These are phyloP conservation scores for Elephantulus edwardii DNA, from an alignment of 2,113 vertebrate genomes.

Conservation along the genomic window DNA sequence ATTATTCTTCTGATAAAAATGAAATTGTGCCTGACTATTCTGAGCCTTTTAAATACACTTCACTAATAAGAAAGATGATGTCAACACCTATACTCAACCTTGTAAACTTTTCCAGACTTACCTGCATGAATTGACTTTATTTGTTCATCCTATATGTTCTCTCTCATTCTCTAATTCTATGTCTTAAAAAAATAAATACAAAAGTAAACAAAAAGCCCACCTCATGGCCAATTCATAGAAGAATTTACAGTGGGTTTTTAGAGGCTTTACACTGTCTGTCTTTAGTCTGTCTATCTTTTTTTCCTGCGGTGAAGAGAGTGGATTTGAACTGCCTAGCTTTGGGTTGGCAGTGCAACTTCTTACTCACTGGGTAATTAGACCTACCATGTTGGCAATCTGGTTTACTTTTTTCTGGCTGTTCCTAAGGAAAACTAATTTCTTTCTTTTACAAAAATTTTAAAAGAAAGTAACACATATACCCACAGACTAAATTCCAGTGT, in stretches of 20 bases:
- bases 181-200: background rate
- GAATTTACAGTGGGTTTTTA: too few species aligned
- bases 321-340: too few species aligned
- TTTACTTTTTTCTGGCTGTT: background rate
- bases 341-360: too few species aligned
- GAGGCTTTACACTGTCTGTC: too few species aligned
- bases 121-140: background rate
- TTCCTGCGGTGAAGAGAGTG: too few species aligned
- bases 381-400: background rate
- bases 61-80: background rate
- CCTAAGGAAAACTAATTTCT: background rate
- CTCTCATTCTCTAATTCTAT: background rate
- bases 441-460: background rate
- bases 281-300: too few species aligned
- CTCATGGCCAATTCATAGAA: too few species aligned
- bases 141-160: background rate
- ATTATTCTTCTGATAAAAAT: slow-evolving; percentile 14
- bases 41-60: background rate
- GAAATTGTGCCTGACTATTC: background rate
- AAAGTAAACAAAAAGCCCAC: too few species aligned
- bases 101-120: background rate
- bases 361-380: too few species aligned
- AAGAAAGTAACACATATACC: background rate
- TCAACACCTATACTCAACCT: background rate
- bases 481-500: background rate